A percentile compares a stretch with the other conserved stretches of the same genome.
Conservation (phyloP, 2,113 vertebrate genomes). For the Cervus canadensis region DNA sequence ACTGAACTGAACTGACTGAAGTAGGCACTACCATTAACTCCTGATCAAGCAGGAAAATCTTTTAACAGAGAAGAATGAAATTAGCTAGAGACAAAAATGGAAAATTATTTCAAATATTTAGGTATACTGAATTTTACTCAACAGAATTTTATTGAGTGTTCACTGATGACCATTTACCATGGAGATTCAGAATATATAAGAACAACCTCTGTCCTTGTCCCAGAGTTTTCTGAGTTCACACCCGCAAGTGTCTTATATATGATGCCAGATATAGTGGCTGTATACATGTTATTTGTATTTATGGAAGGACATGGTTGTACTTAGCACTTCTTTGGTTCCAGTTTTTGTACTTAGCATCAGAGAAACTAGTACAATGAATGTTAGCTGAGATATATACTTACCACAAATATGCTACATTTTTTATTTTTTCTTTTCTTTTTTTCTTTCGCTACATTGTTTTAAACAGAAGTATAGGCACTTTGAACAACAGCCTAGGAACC, state of each 20-base stretch:
- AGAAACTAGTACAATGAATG: background rate
- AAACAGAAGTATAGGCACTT: background rate
- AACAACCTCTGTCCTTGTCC: background rate
- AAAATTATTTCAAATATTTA: background rate
- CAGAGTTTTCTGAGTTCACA: background rate
- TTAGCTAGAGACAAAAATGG: background rate
- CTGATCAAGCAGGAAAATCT: background rate
- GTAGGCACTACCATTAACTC: background rate
- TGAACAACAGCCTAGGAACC: background rate
- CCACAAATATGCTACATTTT: background rate
- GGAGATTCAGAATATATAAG: background rate
- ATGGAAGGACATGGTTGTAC: background rate
- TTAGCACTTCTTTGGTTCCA: background rate
- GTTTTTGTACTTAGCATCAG: background rate
- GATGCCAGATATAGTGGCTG: background rate
- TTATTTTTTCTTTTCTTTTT: background rate
- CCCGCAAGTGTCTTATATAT: background rate
- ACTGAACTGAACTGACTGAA: background rate
- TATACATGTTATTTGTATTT: background rate
- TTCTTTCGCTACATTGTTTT: background rate
- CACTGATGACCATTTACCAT: background rate
- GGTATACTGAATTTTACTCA: background rate
- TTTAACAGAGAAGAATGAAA: background rate
- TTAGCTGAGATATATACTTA: background rate
- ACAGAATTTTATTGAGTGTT: background rate